Conservation (phyloP, 2,888 invertebrate species). For the Rugalucina vietnamica region DNA sequence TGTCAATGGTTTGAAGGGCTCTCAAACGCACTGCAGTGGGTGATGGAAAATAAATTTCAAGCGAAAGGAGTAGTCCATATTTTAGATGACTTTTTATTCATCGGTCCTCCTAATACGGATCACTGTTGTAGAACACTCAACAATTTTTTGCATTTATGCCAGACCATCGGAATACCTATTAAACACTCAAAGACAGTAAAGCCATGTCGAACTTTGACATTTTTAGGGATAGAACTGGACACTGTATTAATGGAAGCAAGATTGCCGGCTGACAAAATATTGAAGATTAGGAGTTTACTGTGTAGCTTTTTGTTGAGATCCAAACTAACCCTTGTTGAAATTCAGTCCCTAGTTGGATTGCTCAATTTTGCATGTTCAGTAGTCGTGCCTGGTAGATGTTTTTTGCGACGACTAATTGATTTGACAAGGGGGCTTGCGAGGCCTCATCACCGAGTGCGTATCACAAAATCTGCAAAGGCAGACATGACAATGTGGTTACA, state of each 20-base stretch:
- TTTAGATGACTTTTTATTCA: conserved; percentile 30
- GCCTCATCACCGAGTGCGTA: not conserved
- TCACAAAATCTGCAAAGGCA: not conserved
- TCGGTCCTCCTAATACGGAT: not conserved
- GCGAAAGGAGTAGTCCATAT: not conserved
- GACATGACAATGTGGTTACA: not conserved
- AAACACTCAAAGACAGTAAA: no score
- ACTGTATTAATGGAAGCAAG: not conserved
- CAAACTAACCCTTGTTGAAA: not conserved
- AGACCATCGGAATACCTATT: no score
- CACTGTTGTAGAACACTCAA: no score
- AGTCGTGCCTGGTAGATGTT: not conserved
- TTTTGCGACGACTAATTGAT: not conserved
- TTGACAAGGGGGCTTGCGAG: not conserved
- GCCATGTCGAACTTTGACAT: no score
- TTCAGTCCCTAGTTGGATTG: not conserved
- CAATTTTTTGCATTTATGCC: no score
- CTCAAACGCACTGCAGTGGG: not conserved
- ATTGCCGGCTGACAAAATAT: not conserved
- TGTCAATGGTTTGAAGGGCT: not conserved
- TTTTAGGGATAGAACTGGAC: not conserved
- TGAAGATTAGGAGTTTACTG: not conserved
- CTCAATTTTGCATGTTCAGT: not conserved
- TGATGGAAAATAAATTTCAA: not conserved
- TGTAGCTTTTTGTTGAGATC: not conserved